Percentiles rank a stretch among this genome's conserved stretches.
These are phyloP conservation scores for Coelinius sp. DNA, from an alignment of 2,888 invertebrate genomes.

Conservation along the genomic window DNA sequence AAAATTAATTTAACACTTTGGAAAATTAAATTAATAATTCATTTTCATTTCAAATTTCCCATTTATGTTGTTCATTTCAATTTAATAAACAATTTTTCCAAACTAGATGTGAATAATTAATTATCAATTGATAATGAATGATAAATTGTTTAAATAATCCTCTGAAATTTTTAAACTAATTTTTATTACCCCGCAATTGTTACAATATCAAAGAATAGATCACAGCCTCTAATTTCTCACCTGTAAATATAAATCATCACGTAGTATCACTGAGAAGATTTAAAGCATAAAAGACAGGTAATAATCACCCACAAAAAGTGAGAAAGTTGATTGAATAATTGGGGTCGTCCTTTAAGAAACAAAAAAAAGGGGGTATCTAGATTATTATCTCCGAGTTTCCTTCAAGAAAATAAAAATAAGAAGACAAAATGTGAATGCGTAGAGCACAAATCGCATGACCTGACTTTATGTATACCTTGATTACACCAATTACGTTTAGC, in stretches of 20 bases:
- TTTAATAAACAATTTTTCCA: too few relatives aligned
- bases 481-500: constrained; percentile 47
- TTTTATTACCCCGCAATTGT: too few relatives aligned
- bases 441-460: constrained; percentile 34
- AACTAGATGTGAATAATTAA: too few relatives aligned
- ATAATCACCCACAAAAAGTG: constrained; percentile 1
- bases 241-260: neutral
- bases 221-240: neutral
- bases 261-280: neutral
- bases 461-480: constrained; percentile 37
- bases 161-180: neutral
- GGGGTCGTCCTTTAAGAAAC: neutral
- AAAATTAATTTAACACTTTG: too few relatives aligned
- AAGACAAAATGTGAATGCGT: constrained; percentile 15
- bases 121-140: neutral
- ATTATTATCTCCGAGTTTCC: constrained; percentile 14
- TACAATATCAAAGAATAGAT: neutral
- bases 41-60: too few relatives aligned
- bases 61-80: too few relatives aligned
- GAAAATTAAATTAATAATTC: too few relatives aligned
- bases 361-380: neutral
- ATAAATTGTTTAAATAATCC: neutral
- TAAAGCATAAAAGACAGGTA: neutral
- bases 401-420: constrained; percentile 29
- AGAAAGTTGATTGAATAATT: constrained; percentile 21